Base-by-base conservation (phyloP, 2,113 vertebrate genomes). In the Pontoporia blainvillei region DNA sequence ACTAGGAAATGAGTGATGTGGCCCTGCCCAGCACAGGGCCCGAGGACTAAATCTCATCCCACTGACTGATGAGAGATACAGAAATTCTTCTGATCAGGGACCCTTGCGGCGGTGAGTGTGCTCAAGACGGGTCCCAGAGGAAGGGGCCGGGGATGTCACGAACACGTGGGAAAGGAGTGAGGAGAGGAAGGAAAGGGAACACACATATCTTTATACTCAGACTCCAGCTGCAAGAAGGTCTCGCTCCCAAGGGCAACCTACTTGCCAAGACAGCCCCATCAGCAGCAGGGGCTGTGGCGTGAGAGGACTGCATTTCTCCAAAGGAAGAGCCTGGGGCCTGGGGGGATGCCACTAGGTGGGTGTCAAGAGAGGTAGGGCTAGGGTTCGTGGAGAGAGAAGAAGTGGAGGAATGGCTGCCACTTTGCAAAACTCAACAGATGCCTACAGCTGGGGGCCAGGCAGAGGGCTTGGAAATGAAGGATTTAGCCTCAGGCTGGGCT, bases 361-460 rank as follows among this genome's bases (percentile, higher is more conserved):
- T 23, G 31, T n/a, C 8, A 1, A 6, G 41, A 52, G 31, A 44
- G 10, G 8, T 0, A 5, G 39, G 52, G 15, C 20, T 31, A 2
- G 2, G 5, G 31, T 14, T 6, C 8, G 8, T 39, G 41, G 69
- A 61, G 62, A 67, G 18, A 29, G 39, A 71, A 25, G 31, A 81
- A 27, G 25, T 86, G 41, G 29, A 84, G 18, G 23, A 25, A 78
- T 10, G 29, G 25, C 14, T 64, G 18, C 61, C n/a, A 20, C 72
- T 59, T 23, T 69, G 34, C 25, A 67, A 83, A 90, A 82, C 6
- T 79, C 86, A 36, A 17, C 2, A 66, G 9, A 54, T 4, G 31
- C 69, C 79, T 31, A 4, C 1, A 27, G 46, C 71, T 73, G 31
- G 69, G 73, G 39, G 11, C 79, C 41, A 64, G 81, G 79, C 54